Evolutionary conservation across 2,888 invertebrate genomes (phyloP).

Genomic region (Pandemis heparana): DNA sequence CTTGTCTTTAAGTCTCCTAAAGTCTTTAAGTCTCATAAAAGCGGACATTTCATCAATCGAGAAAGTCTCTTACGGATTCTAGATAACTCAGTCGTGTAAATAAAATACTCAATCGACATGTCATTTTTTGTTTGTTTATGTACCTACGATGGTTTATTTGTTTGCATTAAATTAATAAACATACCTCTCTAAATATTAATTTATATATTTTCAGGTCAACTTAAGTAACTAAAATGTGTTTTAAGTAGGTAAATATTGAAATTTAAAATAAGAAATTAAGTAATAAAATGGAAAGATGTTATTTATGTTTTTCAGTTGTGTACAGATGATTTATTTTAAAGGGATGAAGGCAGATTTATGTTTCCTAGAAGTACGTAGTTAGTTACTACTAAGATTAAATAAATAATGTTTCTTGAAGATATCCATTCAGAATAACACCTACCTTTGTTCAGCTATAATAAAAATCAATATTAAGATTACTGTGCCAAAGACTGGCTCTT

Average conservation of each 20-base stretch:
- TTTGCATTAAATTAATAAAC: constrained; percentile 1
- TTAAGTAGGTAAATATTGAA: neutral
- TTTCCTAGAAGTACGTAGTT: neutral
- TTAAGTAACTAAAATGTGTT: neutral
- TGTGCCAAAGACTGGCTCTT: constrained; percentile 56
- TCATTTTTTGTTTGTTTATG: neutral
- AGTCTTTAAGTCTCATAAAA: constrained; percentile 2
- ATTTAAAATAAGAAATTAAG: neutral
- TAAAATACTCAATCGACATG: constrained; percentile 18
- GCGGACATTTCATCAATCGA: neutral
- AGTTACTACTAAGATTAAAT: neutral
- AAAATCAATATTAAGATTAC: constrained; percentile 27
- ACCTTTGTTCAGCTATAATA: neutral
- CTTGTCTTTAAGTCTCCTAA: constrained; percentile 1
- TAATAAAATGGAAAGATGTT: neutral
- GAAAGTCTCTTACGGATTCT: neutral
- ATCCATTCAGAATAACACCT: constrained; percentile 6
- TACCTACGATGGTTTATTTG: neutral
- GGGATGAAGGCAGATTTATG: neutral
- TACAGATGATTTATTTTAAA: constrained; percentile 16
- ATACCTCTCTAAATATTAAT: neutral
- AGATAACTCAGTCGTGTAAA: constrained; percentile 4
- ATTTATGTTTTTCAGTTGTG: constrained; percentile 15
- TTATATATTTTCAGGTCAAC: neutral
- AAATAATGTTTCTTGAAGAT: constrained; percentile 11